Conservation (phyloP, 2,113 vertebrate genomes). For the Serilophus lunatus region DNA sequence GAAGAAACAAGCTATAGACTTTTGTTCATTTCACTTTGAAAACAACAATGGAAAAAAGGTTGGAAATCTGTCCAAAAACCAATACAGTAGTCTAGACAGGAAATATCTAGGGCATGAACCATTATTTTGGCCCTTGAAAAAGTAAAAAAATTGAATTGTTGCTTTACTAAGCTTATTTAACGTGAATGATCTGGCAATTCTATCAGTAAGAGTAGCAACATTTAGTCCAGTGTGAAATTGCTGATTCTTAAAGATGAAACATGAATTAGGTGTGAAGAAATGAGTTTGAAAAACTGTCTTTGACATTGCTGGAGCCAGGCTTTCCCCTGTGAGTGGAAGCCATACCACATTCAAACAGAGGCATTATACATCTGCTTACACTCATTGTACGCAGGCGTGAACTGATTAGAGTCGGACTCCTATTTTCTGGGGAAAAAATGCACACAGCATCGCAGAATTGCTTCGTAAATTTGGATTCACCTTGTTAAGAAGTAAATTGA, state of each 20-base stretch:
- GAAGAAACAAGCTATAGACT: background rate
- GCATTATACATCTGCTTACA: constrained; percentile 34
- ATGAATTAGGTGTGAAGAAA: constrained; percentile 56
- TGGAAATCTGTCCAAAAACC: constrained; percentile 40
- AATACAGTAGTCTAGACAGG: constrained; percentile 72
- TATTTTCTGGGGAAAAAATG: background rate
- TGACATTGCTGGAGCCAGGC: background rate
- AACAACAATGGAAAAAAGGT: constrained; percentile 36
- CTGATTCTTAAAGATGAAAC: constrained; percentile 39
- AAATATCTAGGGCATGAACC: constrained; percentile 68
- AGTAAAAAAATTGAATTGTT: constrained; percentile 57
- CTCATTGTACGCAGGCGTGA: background rate
- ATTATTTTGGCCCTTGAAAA: constrained; percentile 47
- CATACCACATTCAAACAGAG: constrained; percentile 5
- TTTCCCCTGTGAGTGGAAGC: constrained; percentile 21
- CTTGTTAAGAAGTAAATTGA: background rate
- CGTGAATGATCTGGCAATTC: constrained; percentile 10
- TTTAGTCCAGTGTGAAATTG: background rate
- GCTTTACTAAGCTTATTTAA: constrained; percentile 3
- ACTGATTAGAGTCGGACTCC: background rate
- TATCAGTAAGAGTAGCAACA: background rate
- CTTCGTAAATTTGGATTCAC: background rate
- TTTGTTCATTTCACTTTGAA: constrained; percentile 13
- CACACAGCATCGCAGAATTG: background rate
- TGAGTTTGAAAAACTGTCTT: constrained; percentile 1